Base-by-base conservation (phyloP, 2,113 vertebrate species). In the Chionodraco myersi region DNA sequence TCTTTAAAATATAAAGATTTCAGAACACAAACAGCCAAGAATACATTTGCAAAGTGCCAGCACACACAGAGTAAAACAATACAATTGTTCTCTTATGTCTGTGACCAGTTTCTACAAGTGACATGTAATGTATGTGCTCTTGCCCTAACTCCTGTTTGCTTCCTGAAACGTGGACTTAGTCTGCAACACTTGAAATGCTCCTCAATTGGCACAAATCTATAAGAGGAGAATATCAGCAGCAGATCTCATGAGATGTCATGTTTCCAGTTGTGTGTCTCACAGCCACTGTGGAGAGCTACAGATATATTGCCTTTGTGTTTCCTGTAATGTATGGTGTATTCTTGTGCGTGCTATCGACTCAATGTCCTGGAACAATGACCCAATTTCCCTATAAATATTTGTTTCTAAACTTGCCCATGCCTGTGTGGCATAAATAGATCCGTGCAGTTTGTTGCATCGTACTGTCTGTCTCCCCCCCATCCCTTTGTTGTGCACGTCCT, bases 401-500 rank as follows among this genome's bases (percentile, higher is more conserved):
- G 81, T 41, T 21, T 71, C 47, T 69, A 52, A 67, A 58, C n/a
- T 70, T 64, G 18, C 64, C 56, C 51, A 6, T 58, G 62, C 41
- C 52, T 47, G 60, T 45, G 58, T 44, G 21, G 61, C 51, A 83
- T 72, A 77, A 78, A 84, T 68, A 82, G 72, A 79, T 80, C 47
- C n/a, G 51, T 63, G 66, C 58, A 71, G 54, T 82, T 80, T 76
- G 72, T 23, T 77, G 66, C 44, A 59, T 82, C 78, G 69, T 61
- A 26, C 75, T 47, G 67, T 77, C 62, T 77, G 21, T 21, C 21
- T 21, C 47, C 14, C 58, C 52, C 15, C 58, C 15, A 11, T 5
- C 23, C 77, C 9, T 34, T 85, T 88, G 82, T 78, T 88, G 80
- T 80, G 77, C 68, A 23, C 80, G 82, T 83, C 75, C 82, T 79